phyloP scores from a whole-genome alignment of 2,888 invertebrate species.

The Pristionchus maxplancki region DNA sequence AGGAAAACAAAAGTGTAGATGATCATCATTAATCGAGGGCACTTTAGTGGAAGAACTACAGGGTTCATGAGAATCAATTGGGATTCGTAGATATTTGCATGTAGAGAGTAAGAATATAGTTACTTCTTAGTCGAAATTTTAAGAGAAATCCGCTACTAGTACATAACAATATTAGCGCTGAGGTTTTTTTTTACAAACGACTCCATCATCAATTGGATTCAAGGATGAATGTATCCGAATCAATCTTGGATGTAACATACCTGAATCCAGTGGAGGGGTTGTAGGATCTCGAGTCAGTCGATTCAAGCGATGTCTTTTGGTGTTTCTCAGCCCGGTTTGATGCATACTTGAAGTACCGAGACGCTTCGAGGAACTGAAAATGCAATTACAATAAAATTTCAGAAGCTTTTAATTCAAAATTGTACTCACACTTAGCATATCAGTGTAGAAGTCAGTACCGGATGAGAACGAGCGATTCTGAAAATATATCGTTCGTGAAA shows the following conservation, averaged over 20 bases:
- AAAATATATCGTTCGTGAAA: neutral
- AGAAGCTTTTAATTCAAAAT: neutral
- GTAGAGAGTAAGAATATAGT: no score
- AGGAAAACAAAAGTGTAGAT: constrained; percentile 18
- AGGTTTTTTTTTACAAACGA: no score
- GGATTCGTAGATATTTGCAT: neutral
- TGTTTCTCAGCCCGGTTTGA: neutral
- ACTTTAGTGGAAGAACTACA: neutral
- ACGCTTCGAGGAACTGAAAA: constrained; percentile 1
- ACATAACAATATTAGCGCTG: no score
- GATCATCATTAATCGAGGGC: neutral
- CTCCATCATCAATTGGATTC: no score
- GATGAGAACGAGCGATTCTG: neutral
- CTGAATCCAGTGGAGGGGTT: constrained; percentile 25
- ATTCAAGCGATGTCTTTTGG: neutral
- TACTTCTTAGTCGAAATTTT: no score
- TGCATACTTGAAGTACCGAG: constrained; percentile 8
- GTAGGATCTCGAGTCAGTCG: neutral
- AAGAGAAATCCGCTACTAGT: no score
- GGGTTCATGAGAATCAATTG: neutral
- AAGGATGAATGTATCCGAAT: no score
- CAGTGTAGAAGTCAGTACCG: neutral
- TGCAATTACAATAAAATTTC: neutral
- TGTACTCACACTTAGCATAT: neutral
- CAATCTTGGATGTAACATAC: neutral